Evolutionary conservation across 2,797 vertebrate genomes (phyloP), one percentile per base, ranked within the genome.

Genomic region (Hybognathus amarus): DNA sequence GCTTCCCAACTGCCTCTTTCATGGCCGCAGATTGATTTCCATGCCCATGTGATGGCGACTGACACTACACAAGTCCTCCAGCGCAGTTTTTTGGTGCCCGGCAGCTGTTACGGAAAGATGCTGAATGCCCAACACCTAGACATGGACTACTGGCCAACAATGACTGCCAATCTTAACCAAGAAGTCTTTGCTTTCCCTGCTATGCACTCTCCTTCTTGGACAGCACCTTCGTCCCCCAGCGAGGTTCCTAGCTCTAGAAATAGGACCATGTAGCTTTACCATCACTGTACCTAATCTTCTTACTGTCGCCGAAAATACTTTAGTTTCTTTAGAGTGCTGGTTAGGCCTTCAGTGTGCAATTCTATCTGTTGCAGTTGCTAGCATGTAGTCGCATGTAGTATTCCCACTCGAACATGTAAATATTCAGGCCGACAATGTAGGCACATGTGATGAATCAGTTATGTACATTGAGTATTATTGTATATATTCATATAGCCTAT

Each of bases 201-300:
- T 7, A 82, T 94, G 27, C 47, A 83, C 38, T 92, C 89, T 89
- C 93, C 36, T 79, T 89, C 61, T 79, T 95, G 64, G 89, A 93
- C 87, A 56, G 68, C 63, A 69, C 77, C 73, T 86, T 88, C 87
- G 30, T 91, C 92, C 1, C 87, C 94, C 79, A 91, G 85, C 90
- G 93, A 92, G 10, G 91, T 94, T 1, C 91, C 91, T 0, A 87
- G 93, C 85, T 94, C 95, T 9, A 94, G 90, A 86, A 90, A 96
- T 77, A 94, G 93, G 83, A 94, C 95, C 92, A 94, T 92, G 2
- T 97, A 96, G 93, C 88, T 59, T 40, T 59, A 40, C 33, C 8
- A 75, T 83, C 73, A 45, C 71, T 88, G n/a, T 20, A 54, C 69
- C 77, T 87, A 74, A 78, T 87, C 90, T 92, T 94, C 91, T 91